Evolutionary conservation across 2,888 invertebrate genomes (phyloP), one percentile per base, ranked within the genome.

Genomic region (Polyploca ridens): DNA sequence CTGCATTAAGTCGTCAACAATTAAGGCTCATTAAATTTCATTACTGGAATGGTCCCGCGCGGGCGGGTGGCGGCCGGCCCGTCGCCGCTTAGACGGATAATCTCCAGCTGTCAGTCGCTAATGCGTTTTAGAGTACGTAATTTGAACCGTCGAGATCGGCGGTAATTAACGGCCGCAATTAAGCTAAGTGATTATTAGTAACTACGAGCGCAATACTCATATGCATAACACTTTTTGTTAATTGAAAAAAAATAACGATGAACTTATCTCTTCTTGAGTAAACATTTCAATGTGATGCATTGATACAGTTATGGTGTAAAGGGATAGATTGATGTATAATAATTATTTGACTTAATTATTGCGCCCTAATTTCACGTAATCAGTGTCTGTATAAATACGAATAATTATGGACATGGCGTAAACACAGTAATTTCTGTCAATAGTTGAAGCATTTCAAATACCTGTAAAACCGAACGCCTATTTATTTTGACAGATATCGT

Each of bases 121-220:
- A 94, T 93, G 93, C 93, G 91, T 94, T 94, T 94, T 94, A 94
- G 93, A 94, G 93, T 94, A 94, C 93, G 94, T 93, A 93, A 94
- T 94, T 94, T 94, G 94, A 94, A 91, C 92, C 92, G 90, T 90
- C 87, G 90, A 93, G 93, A 94, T 93, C 93, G 85, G 84, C 86
- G 86, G 92, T 92, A 93, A 93, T 94, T 93, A 94, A 93, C 91
- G 87, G 86, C 86, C 82, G 89, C 93, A 93, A 94, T 94, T 94
- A 93, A 91, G 87, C 89, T 91, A 92, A 94, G 94, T 94, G 93
- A 92, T 91, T 91, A 92, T 90, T 89, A 90, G 88, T 89, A 86
- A 86, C 80, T 86, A 84, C 81, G 80, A 85, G 82, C 83, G 82
- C 83, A 83, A 87, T 85, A 85, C 79, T 76, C 82, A 76, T 79